Evolutionary conservation across 2,113 vertebrate species (phyloP).

Genomic region (Benitochromis conjunctus): DNA sequence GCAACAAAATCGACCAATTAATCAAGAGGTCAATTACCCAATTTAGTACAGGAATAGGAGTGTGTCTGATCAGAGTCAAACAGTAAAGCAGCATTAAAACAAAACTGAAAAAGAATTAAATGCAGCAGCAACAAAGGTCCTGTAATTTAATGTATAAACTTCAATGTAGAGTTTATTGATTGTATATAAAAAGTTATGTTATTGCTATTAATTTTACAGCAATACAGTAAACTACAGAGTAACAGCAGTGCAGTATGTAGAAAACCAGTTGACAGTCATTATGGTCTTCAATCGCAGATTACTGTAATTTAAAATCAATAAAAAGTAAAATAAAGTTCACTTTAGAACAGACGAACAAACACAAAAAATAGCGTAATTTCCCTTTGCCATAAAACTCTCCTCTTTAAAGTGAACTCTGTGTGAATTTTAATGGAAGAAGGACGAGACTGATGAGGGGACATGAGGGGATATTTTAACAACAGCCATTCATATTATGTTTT

Average conservation of each 20-base stretch:
- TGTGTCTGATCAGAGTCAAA: constrained; percentile 4
- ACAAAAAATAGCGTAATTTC: not conserved
- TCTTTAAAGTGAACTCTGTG: not conserved
- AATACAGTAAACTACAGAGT: not conserved
- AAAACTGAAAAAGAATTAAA: not conserved
- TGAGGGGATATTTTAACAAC: not conserved
- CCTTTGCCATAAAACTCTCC: not conserved
- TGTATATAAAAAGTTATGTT: not conserved
- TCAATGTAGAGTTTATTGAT: not conserved
- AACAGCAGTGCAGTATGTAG: not conserved
- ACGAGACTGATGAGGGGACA: not conserved
- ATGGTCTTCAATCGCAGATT: not conserved
- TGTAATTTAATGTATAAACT: not conserved
- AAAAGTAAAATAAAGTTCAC: not conserved
- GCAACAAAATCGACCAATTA: constrained; percentile 42
- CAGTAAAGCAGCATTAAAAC: not conserved
- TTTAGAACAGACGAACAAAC: not conserved
- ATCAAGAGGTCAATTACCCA: constrained; percentile 28
- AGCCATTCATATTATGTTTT: not conserved
- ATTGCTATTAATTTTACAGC: not conserved
- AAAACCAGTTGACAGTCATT: not conserved
- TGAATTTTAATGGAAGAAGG: not conserved
- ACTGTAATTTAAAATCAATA: not conserved
- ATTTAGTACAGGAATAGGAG: constrained; percentile 15
- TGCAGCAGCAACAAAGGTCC: not conserved